These are phyloP conservation scores for Gobio occitaniae DNA, from an alignment of 2,797 vertebrate genomes.

Conservation along the genomic window DNA sequence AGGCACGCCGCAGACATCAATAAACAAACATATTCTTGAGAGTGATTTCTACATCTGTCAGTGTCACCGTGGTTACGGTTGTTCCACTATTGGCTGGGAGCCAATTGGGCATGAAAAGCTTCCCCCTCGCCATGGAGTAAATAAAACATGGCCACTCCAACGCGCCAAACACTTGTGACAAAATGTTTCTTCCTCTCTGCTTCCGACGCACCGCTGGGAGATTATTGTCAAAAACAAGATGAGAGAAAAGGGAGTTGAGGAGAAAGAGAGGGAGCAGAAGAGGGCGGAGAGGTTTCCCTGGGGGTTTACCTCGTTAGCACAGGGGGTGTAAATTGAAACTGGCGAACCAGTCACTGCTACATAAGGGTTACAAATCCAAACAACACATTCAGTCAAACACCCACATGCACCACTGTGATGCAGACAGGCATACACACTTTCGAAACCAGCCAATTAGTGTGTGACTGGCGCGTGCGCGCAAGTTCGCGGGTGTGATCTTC, in stretches of 20 bases:
- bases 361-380: slow-evolving; percentile 73
- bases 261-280: slow-evolving; percentile 11
- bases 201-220: slow-evolving; percentile 48
- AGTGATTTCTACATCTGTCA: slow-evolving; percentile 53
- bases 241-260: slow-evolving; percentile 49
- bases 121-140: slow-evolving; percentile 36
- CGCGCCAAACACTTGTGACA: slow-evolving; percentile 54
- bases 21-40: slow-evolving; percentile 53
- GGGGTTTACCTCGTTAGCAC: slow-evolving; percentile 66
- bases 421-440: slow-evolving; percentile 35
- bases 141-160: slow-evolving; percentile 52
- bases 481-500: background rate
- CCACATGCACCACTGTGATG: slow-evolving; percentile 32
- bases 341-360: slow-evolving; percentile 70
- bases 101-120: slow-evolving; percentile 56
- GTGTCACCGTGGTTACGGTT: slow-evolving; percentile 44
- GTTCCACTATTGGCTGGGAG: slow-evolving; percentile 25
- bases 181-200: slow-evolving; percentile 57
- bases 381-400: slow-evolving; percentile 67
- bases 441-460: slow-evolving; percentile 38
- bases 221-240: slow-evolving; percentile 67
- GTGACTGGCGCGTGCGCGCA: background rate
- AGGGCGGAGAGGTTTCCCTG: slow-evolving; percentile 25
- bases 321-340: slow-evolving; percentile 72
- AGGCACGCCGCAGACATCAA: slow-evolving; percentile 29